These are phyloP conservation scores for Oncorhynchus masou DNA, from an alignment of 2,113 vertebrate genomes.

Conservation along the genomic window DNA sequence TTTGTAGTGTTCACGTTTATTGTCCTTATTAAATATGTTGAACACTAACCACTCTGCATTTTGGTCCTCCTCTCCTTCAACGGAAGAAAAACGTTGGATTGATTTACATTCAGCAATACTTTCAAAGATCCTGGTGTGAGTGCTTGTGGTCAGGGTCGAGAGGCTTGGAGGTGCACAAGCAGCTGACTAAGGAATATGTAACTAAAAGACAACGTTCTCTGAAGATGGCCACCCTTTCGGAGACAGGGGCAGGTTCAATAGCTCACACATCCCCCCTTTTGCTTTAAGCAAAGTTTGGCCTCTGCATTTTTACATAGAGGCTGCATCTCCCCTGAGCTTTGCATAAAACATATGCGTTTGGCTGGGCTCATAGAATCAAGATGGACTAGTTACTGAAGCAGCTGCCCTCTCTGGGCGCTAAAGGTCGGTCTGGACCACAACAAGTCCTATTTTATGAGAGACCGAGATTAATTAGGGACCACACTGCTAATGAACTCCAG, in stretches of 20 bases:
- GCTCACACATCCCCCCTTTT: constrained; percentile 32
- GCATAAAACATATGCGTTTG: constrained; percentile 59
- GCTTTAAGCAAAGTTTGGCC: constrained; percentile 31
- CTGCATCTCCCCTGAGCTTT: constrained; percentile 54
- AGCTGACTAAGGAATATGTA: constrained; percentile 48
- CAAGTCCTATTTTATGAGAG: constrained; percentile 23
- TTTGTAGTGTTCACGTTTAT: too few species aligned
- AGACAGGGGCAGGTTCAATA: constrained; percentile 51
- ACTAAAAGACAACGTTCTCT: constrained; percentile 27
- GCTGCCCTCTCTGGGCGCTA: constrained; percentile 48
- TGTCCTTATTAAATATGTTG: too few species aligned
- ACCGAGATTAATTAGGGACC: constrained; percentile 49
- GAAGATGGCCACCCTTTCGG: constrained; percentile 18
- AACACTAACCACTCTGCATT: too few species aligned
- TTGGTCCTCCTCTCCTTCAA: too few species aligned
- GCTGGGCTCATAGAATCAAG: constrained; percentile 58
- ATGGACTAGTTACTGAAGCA: constrained; percentile 59
- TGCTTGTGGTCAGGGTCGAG: constrained; percentile 39
- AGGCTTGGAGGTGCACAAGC: constrained; percentile 9
- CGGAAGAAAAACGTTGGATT: neutral
- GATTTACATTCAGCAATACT: constrained; percentile 36
- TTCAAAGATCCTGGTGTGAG: constrained; percentile 42
- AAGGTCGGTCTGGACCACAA: constrained; percentile 13
- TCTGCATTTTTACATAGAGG: constrained; percentile 59
- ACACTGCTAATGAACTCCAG: constrained; percentile 40